phyloP scores from a whole-genome alignment of 2,797 vertebrate genomes.

The Acanthurus tractus region DNA sequence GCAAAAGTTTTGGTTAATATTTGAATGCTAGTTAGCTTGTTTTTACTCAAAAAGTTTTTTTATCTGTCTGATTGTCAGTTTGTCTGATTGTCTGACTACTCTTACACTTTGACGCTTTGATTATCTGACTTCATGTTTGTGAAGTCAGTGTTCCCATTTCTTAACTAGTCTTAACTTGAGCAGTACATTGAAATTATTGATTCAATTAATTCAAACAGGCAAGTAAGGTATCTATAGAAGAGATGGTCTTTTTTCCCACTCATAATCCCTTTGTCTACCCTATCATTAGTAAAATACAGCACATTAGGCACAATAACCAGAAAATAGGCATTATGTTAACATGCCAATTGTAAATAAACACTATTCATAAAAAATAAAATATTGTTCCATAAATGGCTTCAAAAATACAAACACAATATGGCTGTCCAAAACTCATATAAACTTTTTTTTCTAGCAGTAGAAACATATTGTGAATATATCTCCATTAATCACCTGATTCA shows the following conservation, averaged over 20 bases:
- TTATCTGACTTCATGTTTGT: too few species aligned
- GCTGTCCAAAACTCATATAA: not conserved
- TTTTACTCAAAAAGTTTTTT: too few species aligned
- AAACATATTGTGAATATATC: not conserved
- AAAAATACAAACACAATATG: conserved; percentile 13
- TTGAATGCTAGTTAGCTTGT: too few species aligned
- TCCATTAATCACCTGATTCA: not conserved
- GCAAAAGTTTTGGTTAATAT: too few species aligned
- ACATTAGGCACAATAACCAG: conserved; percentile 1
- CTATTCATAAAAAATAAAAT: conserved; percentile 24
- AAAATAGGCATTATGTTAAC: conserved; percentile 19
- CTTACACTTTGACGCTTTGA: too few species aligned
- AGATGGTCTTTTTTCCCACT: conserved; percentile 36
- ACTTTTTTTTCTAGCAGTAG: not conserved
- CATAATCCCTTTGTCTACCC: conserved; percentile 63
- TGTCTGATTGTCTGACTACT: too few species aligned
- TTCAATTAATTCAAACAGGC: not conserved
- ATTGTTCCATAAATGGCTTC: conserved; percentile 1
- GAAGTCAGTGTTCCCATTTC: too few species aligned
- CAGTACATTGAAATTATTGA: too few species aligned
- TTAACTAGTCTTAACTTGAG: not conserved
- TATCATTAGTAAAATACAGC: conserved; percentile 52
- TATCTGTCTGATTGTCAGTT: too few species aligned
- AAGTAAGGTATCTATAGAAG: not conserved
- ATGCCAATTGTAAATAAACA: conserved; percentile 29